Base-by-base conservation (phyloP, 2,797 vertebrate species). In the Melopsittacus undulatus region DNA sequence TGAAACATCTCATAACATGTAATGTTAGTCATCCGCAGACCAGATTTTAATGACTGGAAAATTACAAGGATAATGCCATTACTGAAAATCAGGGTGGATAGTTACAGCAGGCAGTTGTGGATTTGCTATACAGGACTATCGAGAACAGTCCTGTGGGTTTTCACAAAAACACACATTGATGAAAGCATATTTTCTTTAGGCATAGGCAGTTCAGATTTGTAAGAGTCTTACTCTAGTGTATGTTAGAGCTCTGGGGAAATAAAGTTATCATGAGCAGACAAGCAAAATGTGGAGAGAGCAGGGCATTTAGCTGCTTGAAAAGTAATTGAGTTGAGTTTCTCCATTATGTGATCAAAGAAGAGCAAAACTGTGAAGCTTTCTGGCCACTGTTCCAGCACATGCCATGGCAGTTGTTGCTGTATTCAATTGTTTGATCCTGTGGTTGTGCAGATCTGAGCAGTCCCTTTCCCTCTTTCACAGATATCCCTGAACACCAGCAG, bases 21-120 rank as follows among this genome's bases (percentile, higher is more conserved):
- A 92, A 79, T 11, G 9, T 70, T 68, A 78, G 82, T 73, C 61
- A 86, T 89, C 94, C 51, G n/a, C 94, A 94, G 92, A 70, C 68
- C 88, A 94, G 89, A 75, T 94, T 69, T 96, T 76, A 76, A 66
- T 74, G 83, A 93, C 87, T 92, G 92, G 92, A 96, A 96, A 97
- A 94, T 89, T 83, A 86, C 79, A 91, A 94, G 80, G 49, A 90
- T 82, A 97, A 84, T 13, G 42, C 59, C 81, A 45, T 86, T 94
- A 93, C 62, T 27, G 61, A 66, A 91, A 96, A 83, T 84, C 51
- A 46, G 80, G 43, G 72, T 51, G 61, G 75, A 88, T 20, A 62
- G 46, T 59, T 63, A 51, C 42, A 76, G 67, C 4, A 78, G 66
- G 46, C 43, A 80, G 32, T 56, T 92, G 63, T 69, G 84, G 68